Evolutionary conservation across 2,797 vertebrate species (phyloP).

Genomic region (Neosilurus hyrtlii): DNA sequence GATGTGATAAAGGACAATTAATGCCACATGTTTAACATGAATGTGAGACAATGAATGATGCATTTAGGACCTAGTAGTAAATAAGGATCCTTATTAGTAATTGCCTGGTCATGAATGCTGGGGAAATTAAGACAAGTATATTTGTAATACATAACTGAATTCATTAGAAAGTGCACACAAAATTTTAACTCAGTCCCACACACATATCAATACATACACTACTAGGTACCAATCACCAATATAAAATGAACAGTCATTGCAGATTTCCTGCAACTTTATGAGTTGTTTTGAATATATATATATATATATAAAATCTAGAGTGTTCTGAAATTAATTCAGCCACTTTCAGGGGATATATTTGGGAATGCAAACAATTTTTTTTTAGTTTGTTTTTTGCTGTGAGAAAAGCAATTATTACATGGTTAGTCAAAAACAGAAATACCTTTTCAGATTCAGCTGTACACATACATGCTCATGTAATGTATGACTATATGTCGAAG

Average conservation of each 20-base stretch:
- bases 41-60: background rate
- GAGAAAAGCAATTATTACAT: background rate
- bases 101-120: background rate
- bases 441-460: background rate
- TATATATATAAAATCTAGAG: background rate
- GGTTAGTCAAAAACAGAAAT: background rate
- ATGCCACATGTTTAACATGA: background rate
- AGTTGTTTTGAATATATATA: too few relatives aligned
- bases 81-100: background rate
- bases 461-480: background rate
- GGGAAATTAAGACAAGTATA: background rate
- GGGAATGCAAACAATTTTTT: background rate
- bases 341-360: background rate
- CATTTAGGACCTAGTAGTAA: background rate
- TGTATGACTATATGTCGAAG: background rate
- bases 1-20: background rate
- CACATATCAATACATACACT: background rate
- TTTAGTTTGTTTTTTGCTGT: background rate
- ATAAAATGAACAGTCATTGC: background rate
- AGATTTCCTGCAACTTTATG: background rate
- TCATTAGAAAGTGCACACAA: background rate
- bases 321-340: background rate
- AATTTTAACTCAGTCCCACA: background rate
- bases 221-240: background rate
- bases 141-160: background rate